phyloP scores from a whole-genome alignment of 1,140 invertebrate genomes.

The Andricus grossulariae region DNA sequence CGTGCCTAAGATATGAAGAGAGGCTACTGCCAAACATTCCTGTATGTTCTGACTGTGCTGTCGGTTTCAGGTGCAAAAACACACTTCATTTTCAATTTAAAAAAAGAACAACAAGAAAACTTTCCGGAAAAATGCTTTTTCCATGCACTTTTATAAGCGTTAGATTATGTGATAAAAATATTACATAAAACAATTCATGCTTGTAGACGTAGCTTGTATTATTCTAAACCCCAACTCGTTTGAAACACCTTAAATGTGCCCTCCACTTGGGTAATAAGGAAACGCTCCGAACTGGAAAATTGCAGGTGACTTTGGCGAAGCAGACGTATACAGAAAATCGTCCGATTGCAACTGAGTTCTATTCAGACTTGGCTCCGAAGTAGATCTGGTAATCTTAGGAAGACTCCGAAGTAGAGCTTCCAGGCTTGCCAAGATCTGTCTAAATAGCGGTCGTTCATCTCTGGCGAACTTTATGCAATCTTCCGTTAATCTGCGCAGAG shows the following conservation, averaged over 20 bases:
- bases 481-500: slow-evolving; percentile 88
- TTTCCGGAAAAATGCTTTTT: no score
- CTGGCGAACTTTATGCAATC: slow-evolving; percentile 94
- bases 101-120: no score
- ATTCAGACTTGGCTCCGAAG: slow-evolving; percentile 93
- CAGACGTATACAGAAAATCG: slow-evolving; percentile 91
- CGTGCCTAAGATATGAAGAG: no score
- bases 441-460: slow-evolving; percentile 92
- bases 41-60: no score
- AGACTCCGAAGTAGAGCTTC: slow-evolving; percentile 89
- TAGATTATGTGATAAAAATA: no score
- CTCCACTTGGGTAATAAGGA: slow-evolving; percentile 78
- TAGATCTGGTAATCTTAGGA: slow-evolving; percentile 94
- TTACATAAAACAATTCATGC: no score
- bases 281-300: slow-evolving; percentile 86
- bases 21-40: no score
- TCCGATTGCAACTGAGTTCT: slow-evolving; percentile 89
- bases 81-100: no score
- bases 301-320: slow-evolving; percentile 95
- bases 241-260: slow-evolving; percentile 71
- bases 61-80: no score
- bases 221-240: no score
- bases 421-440: slow-evolving; percentile 89
- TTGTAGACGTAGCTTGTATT: no score
- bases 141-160: no score